Evolutionary conservation across 1,140 invertebrate species (phyloP), one percentile per base, ranked within the genome.

Genomic region (Augochlora pura): DNA sequence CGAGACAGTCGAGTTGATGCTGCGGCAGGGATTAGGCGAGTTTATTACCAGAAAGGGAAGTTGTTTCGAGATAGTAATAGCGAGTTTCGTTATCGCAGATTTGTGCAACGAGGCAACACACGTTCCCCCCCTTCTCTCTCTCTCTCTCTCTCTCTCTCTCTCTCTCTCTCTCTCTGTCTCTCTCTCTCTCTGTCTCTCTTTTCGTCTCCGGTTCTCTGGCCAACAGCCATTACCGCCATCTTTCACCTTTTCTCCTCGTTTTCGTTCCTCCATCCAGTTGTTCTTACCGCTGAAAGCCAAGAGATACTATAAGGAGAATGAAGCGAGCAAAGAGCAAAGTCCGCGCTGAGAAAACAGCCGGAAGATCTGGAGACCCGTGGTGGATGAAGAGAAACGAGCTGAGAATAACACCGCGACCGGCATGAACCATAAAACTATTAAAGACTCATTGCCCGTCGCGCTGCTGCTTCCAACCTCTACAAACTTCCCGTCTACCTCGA

Each of bases 1-100:
- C 72, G 60, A 73, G 82, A 70, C 82, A 72, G 67, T 84, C 77
- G 82, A 77, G 83, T 84, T 79, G 71, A 85, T 80, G 74, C 68
- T 67, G 84, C 71, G 84, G 78, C 78, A 75, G 80, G 70, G 84
- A 85, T 85, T 84, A 85, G 78, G 77, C 83, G 82, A 84, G 84
- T 85, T 85, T 84, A 84, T 85, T 81, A 81, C 79, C 74, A 59
- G 60, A 73, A 77, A 80, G 67, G 57, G 78, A 85, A 85, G 82
- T 84, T 84, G 79, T 62, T 39, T 49, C 54, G 82, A 85, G 84
- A 84, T 85, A 85, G 73, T 38, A 42, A 42, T 27, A 70, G 59
- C 72, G 78, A 27, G 59, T 84, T 85, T 77, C 77, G 78, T 85
- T 85, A 85, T 85, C 78, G 73, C 73, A 69, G 73, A 81, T 85